Evolutionary conservation across 2,113 vertebrate genomes (phyloP).

Genomic region (Octodon degus): DNA sequence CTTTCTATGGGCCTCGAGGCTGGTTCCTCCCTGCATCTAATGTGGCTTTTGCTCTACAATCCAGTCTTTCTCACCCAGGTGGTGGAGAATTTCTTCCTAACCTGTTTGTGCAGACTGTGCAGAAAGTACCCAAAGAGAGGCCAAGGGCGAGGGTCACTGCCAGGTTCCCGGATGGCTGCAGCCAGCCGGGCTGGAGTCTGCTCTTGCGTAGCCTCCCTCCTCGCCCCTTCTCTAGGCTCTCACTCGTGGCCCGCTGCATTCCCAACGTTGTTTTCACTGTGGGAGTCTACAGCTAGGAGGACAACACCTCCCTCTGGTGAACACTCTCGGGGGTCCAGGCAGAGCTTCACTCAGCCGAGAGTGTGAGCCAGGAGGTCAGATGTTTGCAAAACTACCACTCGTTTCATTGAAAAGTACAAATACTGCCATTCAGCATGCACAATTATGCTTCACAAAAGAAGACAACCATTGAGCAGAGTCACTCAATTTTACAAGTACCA

Average conservation of each 20-base stretch:
- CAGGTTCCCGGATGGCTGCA: background rate
- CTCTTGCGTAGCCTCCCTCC: background rate
- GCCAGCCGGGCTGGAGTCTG: too few species aligned
- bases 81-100: background rate
- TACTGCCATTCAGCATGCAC: background rate
- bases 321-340: background rate
- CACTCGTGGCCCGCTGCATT: too few species aligned
- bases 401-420: background rate
- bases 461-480: background rate
- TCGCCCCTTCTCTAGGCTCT: background rate
- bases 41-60: background rate
- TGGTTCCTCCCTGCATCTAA: background rate
- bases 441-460: background rate
- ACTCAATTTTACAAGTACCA: background rate
- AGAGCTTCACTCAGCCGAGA: background rate
- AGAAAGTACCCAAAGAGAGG: background rate
- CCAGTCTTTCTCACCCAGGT: background rate
- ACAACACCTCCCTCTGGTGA: accelerated
- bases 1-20: background rate
- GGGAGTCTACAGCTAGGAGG: background rate
- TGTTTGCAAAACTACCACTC: background rate
- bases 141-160: background rate
- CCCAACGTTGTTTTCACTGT: background rate
- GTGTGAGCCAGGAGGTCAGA: background rate
- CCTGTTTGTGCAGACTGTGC: too few species aligned